Evolutionary conservation across 2,113 vertebrate genomes (phyloP).

Genomic region (Argyrosomus japonicus): DNA sequence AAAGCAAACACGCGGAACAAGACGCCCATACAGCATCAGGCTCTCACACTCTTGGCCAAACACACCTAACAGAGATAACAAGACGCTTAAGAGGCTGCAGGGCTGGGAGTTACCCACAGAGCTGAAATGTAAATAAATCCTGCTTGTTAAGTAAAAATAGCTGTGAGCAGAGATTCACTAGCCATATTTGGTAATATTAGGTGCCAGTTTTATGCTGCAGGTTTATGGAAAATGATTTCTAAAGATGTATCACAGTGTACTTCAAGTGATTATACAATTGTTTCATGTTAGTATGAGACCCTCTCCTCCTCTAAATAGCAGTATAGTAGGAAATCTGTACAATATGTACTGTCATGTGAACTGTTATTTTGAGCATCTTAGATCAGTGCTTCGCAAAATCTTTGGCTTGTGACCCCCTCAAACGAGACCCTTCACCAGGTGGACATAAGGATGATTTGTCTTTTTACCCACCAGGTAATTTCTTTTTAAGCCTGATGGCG

Average conservation of each 20-base stretch:
- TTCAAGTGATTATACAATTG: no score
- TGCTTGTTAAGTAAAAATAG: conserved; percentile 56
- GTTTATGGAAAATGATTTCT: not conserved
- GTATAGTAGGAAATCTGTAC: not conserved
- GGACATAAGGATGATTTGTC: not conserved
- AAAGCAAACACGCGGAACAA: conserved; percentile 83
- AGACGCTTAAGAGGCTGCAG: conserved; percentile 70
- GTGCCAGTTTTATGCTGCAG: not conserved
- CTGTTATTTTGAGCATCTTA: not conserved
- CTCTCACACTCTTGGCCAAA: conserved; percentile 63
- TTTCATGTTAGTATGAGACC: no score
- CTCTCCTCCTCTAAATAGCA: no score
- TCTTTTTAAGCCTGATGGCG: no score
- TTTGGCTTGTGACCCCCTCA: not conserved
- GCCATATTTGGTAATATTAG: conserved; percentile 10
- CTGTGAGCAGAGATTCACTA: conserved; percentile 1
- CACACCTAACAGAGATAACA: conserved; percentile 76
- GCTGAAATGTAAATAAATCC: conserved; percentile 70
- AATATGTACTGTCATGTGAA: not conserved
- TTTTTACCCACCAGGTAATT: not conserved
- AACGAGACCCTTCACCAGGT: not conserved
- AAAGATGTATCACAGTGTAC: not conserved
- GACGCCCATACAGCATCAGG: conserved; percentile 74
- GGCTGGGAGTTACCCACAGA: conserved; percentile 46
- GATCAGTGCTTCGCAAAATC: not conserved